Evolutionary conservation across 2,797 vertebrate genomes (phyloP).

Genomic region (Poecilia wingei): DNA sequence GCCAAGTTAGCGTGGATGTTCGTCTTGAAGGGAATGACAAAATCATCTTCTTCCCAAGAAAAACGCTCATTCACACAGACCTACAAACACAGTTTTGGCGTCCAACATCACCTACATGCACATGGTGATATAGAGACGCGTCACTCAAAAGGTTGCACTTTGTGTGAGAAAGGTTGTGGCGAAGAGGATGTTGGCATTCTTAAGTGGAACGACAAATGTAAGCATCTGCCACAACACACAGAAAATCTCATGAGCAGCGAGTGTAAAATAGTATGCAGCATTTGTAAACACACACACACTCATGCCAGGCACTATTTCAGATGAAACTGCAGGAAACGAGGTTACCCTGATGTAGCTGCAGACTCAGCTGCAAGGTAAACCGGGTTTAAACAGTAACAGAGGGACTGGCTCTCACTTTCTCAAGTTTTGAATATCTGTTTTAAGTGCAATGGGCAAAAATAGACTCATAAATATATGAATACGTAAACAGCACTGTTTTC

Average conservation of each 20-base stretch:
- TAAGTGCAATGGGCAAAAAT: background rate
- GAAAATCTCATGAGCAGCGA: constrained; percentile 20
- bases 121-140: background rate
- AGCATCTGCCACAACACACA: constrained; percentile 1
- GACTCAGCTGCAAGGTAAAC: constrained; percentile 38
- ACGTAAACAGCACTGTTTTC: constrained; percentile 5
- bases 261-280: background rate
- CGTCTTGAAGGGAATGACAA: constrained; percentile 27
- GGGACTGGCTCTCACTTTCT: constrained; percentile 36
- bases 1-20: constrained; percentile 11
- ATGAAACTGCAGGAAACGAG: constrained; percentile 28
- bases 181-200: background rate
- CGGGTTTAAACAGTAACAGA: background rate
- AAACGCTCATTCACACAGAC: background rate
- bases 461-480: background rate
- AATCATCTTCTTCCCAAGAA: constrained; percentile 3
- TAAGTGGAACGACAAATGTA: background rate
- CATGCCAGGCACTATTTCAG: background rate
- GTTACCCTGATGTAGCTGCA: constrained; percentile 30
- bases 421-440: constrained; percentile 20
- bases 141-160: background rate
- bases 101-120: background rate
- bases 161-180: background rate
- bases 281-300: background rate
- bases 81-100: background rate